phyloP scores from a whole-genome alignment of 1,140 invertebrate genomes.

The Scaptomyza pallida region DNA sequence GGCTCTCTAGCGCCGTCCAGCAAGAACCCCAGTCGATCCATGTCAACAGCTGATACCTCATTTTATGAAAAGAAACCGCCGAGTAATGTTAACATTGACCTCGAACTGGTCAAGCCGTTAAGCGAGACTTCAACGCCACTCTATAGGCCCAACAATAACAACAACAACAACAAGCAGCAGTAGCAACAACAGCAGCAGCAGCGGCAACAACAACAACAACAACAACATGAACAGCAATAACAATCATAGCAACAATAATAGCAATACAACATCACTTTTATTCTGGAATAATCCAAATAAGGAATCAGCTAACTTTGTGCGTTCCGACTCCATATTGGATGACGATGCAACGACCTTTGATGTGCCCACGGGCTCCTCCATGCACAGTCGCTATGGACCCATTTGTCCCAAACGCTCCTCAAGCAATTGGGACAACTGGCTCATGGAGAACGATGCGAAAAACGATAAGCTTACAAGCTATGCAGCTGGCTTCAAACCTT shows the following conservation, averaged over 20 bases:
- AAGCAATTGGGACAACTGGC: conserved; percentile 60
- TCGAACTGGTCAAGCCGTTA: conserved; percentile 45
- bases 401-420: conserved; percentile 88
- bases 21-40: conserved; percentile 63
- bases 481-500: conserved; percentile 23
- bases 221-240: conserved; percentile 28
- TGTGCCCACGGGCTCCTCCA: conserved; percentile 85
- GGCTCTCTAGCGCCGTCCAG: conserved; percentile 63
- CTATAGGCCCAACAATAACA: conserved; percentile 38
- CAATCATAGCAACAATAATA: conserved; percentile 28
- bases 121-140: conserved; percentile 28
- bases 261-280: conserved; percentile 41
- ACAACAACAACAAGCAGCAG: conserved; percentile 5
- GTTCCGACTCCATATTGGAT: conserved; percentile 87
- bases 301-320: conserved; percentile 85
- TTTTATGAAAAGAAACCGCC: conserved; percentile 81
- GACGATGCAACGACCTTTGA: conserved; percentile 92
- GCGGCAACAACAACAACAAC: conserved; percentile 29
- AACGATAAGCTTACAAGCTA: conserved; percentile 59
- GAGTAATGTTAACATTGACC: conserved; percentile 69
- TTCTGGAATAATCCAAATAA: conserved; percentile 65
- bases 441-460: conserved; percentile 53
- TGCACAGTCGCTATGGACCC: conserved; percentile 90
- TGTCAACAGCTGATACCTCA: conserved; percentile 79
- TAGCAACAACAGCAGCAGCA: conserved; percentile 25